Evolutionary conservation across 1,140 invertebrate genomes (phyloP).

Genomic region (Lordiphosa clarofinis): DNA sequence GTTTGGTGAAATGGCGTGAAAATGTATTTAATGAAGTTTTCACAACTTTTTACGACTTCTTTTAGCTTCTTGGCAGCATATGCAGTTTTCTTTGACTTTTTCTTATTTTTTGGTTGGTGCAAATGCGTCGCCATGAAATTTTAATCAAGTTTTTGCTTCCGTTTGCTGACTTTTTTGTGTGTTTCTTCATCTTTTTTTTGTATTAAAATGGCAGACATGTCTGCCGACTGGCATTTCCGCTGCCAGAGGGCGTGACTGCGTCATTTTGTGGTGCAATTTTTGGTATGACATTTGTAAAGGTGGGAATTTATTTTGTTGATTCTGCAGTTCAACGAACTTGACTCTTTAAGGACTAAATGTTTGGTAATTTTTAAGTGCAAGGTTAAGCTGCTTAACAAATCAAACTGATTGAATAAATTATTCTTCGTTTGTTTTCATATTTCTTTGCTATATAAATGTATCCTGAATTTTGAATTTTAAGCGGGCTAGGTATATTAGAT

Average conservation of each 20-base stretch:
- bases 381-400: too few species aligned
- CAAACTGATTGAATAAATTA: too few species aligned
- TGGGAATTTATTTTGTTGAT: background rate
- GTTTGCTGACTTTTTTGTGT: conserved; percentile 10
- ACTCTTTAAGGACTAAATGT: background rate
- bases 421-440: too few species aligned
- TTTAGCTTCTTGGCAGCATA: conserved; percentile 10
- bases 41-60: conserved; percentile 22
- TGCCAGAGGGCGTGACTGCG: conserved; percentile 4
- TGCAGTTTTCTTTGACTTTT: conserved; percentile 14
- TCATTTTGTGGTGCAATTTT: background rate
- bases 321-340: conserved; percentile 1
- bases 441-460: too few species aligned
- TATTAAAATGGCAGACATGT: conserved; percentile 49
- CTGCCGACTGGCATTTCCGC: conserved; percentile 45
- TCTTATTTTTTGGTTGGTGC: conserved; percentile 20
- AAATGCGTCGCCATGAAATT: conserved; percentile 56
- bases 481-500: too few species aligned
- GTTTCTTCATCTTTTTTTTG: too few species aligned
- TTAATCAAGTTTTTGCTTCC: conserved; percentile 51
- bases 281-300: too few species aligned
- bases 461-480: too few species aligned
- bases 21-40: conserved; percentile 37
- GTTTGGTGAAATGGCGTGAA: conserved; percentile 29
- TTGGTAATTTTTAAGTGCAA: too few species aligned